Base-by-base conservation (phyloP, 2,113 vertebrate genomes). In the Phylloscopus whistleri region DNA sequence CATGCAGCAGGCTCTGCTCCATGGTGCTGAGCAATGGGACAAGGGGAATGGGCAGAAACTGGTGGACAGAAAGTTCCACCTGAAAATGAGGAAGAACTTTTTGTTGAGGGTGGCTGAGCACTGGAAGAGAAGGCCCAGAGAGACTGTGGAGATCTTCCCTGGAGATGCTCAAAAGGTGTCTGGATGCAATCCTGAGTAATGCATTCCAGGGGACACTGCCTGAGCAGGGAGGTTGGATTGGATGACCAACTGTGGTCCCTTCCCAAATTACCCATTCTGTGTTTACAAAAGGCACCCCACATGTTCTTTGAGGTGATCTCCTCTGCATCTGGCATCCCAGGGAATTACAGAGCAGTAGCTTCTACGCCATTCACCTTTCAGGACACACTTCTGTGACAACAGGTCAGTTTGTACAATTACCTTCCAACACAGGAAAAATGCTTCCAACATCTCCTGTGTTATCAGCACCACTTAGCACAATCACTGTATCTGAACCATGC, bases 191-290 rank as follows among this genome's bases (percentile, higher is more conserved):
- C 28, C n/a, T 62, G 11, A 35, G 30, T 22, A 11, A 59, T 1
- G 0, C 0, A 0, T 24, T 68, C n/a, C 30, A 46, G 62, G 39
- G 28, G 9, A 30, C 6, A 5, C 55, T 46, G 46, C 0, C 0
- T 8, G 48, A 62, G 48, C 63, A 83, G 30, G 8, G 21, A 55
- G n/a, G 21, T 33, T 62, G 41, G 21, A 62, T 12, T 41, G 27
- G n/a, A 23, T 33, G 21, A 69, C 6, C 11, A 39, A 0, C n/a
- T 5, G 26, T 22, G 26, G 14, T 41, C 30, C 55, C n/a, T 55
- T 53, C n/a, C 63, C 49, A 76, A 1, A 6, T 41, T 8, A 21
- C 11, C 62, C 11, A 16, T 41, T 41, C 48, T 35, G 9, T 46
- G 62, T 15, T 46, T 16, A 31, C 9, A 33, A 58, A 91, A 68